Percentiles rank a stretch among this genome's conserved stretches.
These are phyloP conservation scores for Phalanger gymnotis DNA, from an alignment of 2,797 vertebrate species.

Conservation along the genomic window DNA sequence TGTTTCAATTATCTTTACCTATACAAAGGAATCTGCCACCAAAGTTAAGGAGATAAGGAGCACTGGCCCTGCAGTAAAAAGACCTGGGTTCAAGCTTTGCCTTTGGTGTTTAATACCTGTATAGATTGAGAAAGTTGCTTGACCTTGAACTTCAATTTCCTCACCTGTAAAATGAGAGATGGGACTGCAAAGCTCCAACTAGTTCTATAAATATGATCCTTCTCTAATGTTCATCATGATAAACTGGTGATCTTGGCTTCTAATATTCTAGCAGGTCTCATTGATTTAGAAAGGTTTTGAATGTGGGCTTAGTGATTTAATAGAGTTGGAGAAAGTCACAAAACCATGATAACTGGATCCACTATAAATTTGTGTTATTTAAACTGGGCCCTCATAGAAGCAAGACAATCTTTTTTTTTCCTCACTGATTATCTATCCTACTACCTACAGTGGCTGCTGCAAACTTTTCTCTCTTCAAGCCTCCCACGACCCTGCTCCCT, in stretches of 20 bases:
- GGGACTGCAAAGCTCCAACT: not conserved
- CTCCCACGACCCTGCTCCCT: not conserved
- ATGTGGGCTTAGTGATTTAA: not conserved
- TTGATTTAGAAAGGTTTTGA: not conserved
- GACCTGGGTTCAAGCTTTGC: not conserved
- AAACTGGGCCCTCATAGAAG: not conserved
- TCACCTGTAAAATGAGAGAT: not conserved
- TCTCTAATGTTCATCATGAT: not conserved
- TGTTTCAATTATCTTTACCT: not conserved
- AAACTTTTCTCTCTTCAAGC: not conserved
- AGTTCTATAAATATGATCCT: not conserved
- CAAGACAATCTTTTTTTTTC: not conserved
- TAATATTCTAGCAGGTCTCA: not conserved
- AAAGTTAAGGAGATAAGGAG: not conserved
- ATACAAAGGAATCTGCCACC: not conserved
- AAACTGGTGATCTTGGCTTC: not conserved
- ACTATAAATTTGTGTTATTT: not conserved
- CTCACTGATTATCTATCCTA: not conserved
- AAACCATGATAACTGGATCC: not conserved
- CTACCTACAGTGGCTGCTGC: not conserved
- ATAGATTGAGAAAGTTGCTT: not conserved
- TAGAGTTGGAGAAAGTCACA: not conserved
- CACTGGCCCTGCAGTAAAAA: not conserved
- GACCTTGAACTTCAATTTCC: not conserved
- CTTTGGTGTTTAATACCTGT: not conserved